Base-by-base conservation (phyloP, 2,888 invertebrate genomes). In the Bombylius major region DNA sequence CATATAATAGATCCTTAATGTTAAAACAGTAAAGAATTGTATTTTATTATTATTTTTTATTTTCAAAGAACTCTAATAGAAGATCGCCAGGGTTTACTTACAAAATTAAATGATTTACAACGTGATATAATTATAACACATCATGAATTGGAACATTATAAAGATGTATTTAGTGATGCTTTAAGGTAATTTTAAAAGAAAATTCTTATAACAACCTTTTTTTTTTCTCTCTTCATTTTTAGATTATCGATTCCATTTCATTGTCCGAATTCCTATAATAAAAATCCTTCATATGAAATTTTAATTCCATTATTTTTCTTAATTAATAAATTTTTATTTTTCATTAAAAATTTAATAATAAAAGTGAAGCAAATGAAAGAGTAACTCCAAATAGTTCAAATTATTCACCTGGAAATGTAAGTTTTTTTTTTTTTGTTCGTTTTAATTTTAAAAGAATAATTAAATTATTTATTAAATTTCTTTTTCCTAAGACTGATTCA, bases 51-150 rank as follows among this genome's bases (percentile, higher is more conserved):
- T n/a, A n/a, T 34, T 12, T 36, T 54, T 32, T 23, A 7, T 36
- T 36, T 36, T 8, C 34, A 36, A 8, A 60, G 60, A 14, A 54
- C 59, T 6, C 54, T 61, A 31, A 13, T 59, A 8, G 58, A 60
- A 9, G 62, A 62, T 57, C 55, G 62, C 7, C 54, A 58, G 47
- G 45, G 32, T n/a, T 46, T 62, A 51, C 56, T 60, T 45, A 33
- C 34, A 7, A 60, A 60, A 55, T 55, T 60, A 5, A 54, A 57
- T 55, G 56, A 59, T 31, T 55, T 61, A 45, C 61, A 63, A 54
- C 60, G 60, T 12, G 63, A 63, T 56, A 56, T 54, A 45, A 50
- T 62, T n/a, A 51, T 63, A 45, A 57, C 62, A 23, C 56, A 54
- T 31, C 54, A 58, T 12, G 62, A 62, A 57, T 55, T 63, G 13